These are phyloP conservation scores for Pseudanteris insignis DNA, from an alignment of 2,888 invertebrate genomes.

Conservation along the genomic window DNA sequence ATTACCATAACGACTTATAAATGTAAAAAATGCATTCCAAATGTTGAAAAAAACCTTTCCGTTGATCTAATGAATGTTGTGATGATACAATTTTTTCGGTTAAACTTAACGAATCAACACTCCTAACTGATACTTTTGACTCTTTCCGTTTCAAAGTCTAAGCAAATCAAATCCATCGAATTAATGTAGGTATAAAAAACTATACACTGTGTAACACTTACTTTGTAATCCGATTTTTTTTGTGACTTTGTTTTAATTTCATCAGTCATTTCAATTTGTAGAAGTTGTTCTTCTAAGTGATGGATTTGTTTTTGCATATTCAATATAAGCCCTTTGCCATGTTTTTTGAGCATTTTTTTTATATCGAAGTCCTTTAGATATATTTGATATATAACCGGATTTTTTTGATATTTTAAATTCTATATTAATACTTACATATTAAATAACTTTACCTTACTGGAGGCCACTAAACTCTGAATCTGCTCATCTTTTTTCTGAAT, in stretches of 20 bases:
- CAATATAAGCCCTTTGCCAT: slow-evolving; percentile 29
- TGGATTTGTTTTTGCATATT: slow-evolving; percentile 37
- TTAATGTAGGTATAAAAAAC: not conserved
- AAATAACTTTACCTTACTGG: slow-evolving; percentile 20
- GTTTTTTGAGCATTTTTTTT: slow-evolving; percentile 27
- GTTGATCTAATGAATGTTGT: slow-evolving; percentile 5
- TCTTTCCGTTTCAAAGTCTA: slow-evolving; percentile 16
- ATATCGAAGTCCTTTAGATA: slow-evolving; percentile 33
- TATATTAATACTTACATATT: no score
- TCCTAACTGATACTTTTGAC: slow-evolving; percentile 13
- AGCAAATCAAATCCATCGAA: slow-evolving; percentile 1
- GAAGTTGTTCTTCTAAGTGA: slow-evolving; percentile 23
- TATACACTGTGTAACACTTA: slow-evolving; percentile 1
- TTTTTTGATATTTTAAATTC: no score
- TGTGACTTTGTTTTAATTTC: slow-evolving; percentile 9
- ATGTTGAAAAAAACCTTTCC: slow-evolving; percentile 10
- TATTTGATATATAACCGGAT: no score
- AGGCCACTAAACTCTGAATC: slow-evolving; percentile 50
- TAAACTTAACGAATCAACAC: not conserved
- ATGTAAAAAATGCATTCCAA: no score
- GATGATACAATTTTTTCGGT: slow-evolving; percentile 7
- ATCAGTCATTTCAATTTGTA: slow-evolving; percentile 20
- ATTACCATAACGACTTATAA: not conserved
- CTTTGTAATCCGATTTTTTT: slow-evolving; percentile 15
- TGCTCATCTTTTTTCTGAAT: slow-evolving; percentile 53